A percentile compares a stretch with the other conserved stretches of the same genome.
Conservation (phyloP, 1,140 invertebrate species). For the Magallana ariakensis region DNA sequence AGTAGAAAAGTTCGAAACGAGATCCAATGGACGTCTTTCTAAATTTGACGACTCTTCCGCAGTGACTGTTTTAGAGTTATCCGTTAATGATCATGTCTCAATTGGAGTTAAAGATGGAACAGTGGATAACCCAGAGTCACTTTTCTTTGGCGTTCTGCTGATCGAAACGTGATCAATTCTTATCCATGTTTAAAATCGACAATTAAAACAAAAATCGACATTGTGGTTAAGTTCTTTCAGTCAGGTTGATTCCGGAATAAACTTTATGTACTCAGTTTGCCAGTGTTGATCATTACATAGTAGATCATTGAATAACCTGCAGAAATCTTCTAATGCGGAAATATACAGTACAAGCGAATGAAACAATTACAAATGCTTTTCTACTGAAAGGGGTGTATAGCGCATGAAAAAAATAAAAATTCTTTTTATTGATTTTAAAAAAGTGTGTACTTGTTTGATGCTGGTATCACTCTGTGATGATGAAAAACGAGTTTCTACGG, state of each 20-base stretch:
- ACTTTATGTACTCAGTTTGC: neutral
- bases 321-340: too few relatives aligned
- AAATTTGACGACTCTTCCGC: neutral
- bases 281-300: neutral
- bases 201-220: neutral
- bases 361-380: too few relatives aligned
- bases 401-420: too few relatives aligned
- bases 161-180: neutral
- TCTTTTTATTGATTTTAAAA: too few relatives aligned
- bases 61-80: neutral
- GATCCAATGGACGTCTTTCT: neutral
- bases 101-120: neutral
- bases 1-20: neutral
- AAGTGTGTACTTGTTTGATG: too few relatives aligned
- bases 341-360: too few relatives aligned
- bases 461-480: too few relatives aligned
- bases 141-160: neutral
- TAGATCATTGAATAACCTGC: too few relatives aligned
- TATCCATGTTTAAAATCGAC: neutral
- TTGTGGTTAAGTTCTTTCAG: too few relatives aligned
- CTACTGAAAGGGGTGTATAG: too few relatives aligned
- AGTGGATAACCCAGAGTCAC: neutral
- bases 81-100: neutral
- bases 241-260: too few relatives aligned
- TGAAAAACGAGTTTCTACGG: too few relatives aligned